phyloP scores from a whole-genome alignment of 2,888 invertebrate genomes.

The Drosophila crucigera region DNA sequence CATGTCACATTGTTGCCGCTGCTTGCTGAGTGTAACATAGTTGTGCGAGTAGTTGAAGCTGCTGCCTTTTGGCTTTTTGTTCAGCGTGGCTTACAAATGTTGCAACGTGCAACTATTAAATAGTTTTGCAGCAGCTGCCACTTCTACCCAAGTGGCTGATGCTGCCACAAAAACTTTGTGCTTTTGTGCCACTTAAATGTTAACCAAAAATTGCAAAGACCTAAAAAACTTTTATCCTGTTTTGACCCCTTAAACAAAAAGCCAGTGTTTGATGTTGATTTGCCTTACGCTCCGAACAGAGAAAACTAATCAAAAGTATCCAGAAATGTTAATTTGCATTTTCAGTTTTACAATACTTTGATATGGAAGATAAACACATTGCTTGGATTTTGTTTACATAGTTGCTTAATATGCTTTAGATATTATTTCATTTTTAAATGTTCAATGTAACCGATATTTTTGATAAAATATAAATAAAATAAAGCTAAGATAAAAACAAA shows the following conservation, averaged over 20 bases:
- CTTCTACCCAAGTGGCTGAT: slow-evolving; percentile 58
- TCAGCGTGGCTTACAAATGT: slow-evolving; percentile 66
- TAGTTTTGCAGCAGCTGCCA: slow-evolving; percentile 71
- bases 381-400: not conserved
- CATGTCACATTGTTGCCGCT: slow-evolving; percentile 76
- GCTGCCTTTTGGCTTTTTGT: slow-evolving; percentile 57
- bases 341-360: not conserved
- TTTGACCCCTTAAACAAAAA: slow-evolving; percentile 25
- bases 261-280: slow-evolving; percentile 23
- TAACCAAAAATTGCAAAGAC: slow-evolving; percentile 30
- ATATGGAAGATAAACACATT: not conserved
- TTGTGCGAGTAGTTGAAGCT: slow-evolving; percentile 44
- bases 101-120: slow-evolving; percentile 76
- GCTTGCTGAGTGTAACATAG: slow-evolving; percentile 59
- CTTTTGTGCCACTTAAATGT: slow-evolving; percentile 66
- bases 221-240: slow-evolving; percentile 31
- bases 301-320: slow-evolving; percentile 24
- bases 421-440: not conserved
- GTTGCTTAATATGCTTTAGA: not conserved
- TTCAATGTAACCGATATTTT: not conserved
- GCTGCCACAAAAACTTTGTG: slow-evolving; percentile 54
- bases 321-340: slow-evolving; percentile 15
- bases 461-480: not conserved
- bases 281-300: slow-evolving; percentile 9
- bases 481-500: too few relatives aligned